Evolutionary conservation across 2,797 vertebrate species (phyloP).

Genomic region (Phylloscopus collybita): DNA sequence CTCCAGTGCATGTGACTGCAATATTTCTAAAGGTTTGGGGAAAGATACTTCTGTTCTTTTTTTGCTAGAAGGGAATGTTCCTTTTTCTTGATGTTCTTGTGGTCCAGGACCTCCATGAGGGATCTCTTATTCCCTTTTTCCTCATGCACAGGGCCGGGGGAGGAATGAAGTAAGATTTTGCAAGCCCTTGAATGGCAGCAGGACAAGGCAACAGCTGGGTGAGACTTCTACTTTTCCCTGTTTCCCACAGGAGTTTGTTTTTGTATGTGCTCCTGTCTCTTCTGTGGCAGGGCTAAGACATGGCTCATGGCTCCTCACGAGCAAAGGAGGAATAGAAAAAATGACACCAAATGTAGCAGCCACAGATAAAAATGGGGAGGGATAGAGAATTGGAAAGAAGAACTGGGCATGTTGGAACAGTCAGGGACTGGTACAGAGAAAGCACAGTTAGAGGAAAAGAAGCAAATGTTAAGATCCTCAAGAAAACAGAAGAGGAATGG

Average conservation of each 20-base stretch:
- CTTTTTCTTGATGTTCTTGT: background rate
- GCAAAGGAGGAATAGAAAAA: background rate
- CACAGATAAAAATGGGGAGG: background rate
- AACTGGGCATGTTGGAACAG: background rate
- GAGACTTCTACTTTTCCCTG: background rate
- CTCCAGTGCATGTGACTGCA: background rate
- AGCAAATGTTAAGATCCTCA: background rate
- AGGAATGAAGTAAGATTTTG: background rate
- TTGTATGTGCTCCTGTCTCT: background rate
- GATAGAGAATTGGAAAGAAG: background rate
- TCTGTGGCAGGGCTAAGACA: background rate
- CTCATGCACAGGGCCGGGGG: fast-evolving
- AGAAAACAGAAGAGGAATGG: background rate
- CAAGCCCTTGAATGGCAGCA: background rate
- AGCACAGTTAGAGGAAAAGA: background rate
- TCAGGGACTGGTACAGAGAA: background rate
- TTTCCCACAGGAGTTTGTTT: background rate
- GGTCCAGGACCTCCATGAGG: background rate
- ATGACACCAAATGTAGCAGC: background rate
- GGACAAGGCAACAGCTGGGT: background rate
- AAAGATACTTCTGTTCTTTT: background rate
- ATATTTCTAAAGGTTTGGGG: background rate
- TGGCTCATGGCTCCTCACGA: background rate
- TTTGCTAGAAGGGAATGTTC: background rate
- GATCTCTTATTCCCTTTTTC: background rate